Percentiles rank a stretch among this genome's conserved stretches.
Evolutionary conservation across 2,888 invertebrate species (phyloP).

Genomic region (Octodonta nipae): DNA sequence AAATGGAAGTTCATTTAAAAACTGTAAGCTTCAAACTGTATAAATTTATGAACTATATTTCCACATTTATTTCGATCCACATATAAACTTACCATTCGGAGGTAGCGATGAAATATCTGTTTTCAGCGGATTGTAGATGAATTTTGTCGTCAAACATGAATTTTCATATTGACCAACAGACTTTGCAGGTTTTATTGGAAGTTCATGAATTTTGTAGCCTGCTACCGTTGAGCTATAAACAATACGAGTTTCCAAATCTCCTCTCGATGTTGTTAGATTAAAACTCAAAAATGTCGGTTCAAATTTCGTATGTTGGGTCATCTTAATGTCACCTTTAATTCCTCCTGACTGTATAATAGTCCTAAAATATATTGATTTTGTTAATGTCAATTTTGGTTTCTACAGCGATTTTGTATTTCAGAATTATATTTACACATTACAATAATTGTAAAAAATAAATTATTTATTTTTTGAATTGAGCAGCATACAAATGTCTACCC

Average conservation of each 20-base stretch:
- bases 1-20: too few species aligned
- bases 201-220: constrained; percentile 55
- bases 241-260: constrained; percentile 54
- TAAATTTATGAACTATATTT: too few species aligned
- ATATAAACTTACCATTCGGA: constrained; percentile 50
- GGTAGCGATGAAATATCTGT: constrained; percentile 44
- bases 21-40: too few species aligned
- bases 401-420: too few species aligned
- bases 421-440: too few species aligned
- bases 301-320: constrained; percentile 68
- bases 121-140: constrained; percentile 62
- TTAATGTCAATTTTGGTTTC: too few species aligned
- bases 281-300: constrained; percentile 72
- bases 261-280: constrained; percentile 49
- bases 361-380: constrained; percentile 39
- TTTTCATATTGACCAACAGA: constrained; percentile 36
- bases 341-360: constrained; percentile 62
- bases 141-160: constrained; percentile 57
- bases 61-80: too few species aligned
- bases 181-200: constrained; percentile 50
- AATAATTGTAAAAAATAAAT: too few species aligned
- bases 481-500: too few species aligned
- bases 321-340: constrained; percentile 62
- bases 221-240: constrained; percentile 62
- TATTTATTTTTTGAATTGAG: too few species aligned